Percentiles rank a stretch among this genome's conserved stretches.
phyloP scores from a whole-genome alignment of 2,888 invertebrate species.

The Caenorhabditis parvicauda region DNA sequence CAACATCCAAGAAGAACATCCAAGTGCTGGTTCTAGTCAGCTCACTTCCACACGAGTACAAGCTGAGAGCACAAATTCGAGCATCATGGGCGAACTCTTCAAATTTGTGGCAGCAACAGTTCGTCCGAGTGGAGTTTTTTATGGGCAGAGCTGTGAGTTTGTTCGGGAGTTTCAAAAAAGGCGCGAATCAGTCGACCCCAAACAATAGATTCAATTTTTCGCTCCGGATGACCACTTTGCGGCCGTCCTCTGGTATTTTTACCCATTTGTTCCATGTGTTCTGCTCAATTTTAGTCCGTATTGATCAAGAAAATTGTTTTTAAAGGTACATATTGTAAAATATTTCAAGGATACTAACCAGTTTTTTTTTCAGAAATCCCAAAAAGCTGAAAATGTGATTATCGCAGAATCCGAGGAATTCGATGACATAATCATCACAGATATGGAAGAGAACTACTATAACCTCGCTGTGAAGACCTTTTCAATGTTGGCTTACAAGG shows the following conservation, averaged over 20 bases:
- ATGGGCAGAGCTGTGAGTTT: constrained; percentile 23
- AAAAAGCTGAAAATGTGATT: not conserved
- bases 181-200: not conserved
- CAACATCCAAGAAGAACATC: too few species aligned
- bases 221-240: constrained; percentile 5
- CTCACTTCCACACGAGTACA: constrained; percentile 13
- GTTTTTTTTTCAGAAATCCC: constrained; percentile 4
- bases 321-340: not conserved
- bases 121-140: constrained; percentile 29
- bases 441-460: constrained; percentile 37
- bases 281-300: too few species aligned
- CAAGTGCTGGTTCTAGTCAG: constrained; percentile 20
- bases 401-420: constrained; percentile 10
- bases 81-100: constrained; percentile 31
- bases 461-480: constrained; percentile 37
- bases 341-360: too few species aligned
- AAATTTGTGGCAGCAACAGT: constrained; percentile 1
- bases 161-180: not conserved
- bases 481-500: constrained; percentile 35
- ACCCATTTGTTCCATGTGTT: too few species aligned
- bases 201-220: not conserved
- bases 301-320: too few species aligned
- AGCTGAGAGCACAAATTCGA: constrained; percentile 22
- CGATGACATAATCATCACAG: constrained; percentile 29
- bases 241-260: too few species aligned